A percentile compares a stretch with the other conserved stretches of the same genome.
These are phyloP conservation scores for Petrolisthes cinctipes DNA, from an alignment of 2,888 invertebrate genomes.

Conservation along the genomic window DNA sequence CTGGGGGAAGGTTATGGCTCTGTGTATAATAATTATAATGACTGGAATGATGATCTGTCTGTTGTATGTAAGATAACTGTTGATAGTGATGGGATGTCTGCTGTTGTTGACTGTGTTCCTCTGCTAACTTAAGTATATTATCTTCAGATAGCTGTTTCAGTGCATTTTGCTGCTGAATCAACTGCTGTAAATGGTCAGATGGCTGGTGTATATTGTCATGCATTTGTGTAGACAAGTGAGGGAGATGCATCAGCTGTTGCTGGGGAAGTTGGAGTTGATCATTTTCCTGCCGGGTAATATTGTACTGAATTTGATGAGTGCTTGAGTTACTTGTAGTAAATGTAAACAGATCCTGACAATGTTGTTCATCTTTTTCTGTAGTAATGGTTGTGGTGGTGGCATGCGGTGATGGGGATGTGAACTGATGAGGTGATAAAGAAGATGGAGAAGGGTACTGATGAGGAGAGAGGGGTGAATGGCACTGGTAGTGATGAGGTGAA, in stretches of 20 bases:
- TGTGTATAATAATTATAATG: not conserved
- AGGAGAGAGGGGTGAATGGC: not conserved
- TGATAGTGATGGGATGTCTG: not conserved
- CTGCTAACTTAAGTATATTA: slow-evolving; percentile 6
- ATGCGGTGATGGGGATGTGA: not conserved
- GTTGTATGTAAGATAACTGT: slow-evolving; percentile 11
- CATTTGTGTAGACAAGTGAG: not conserved
- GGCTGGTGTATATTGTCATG: slow-evolving; percentile 11
- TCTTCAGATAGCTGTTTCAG: slow-evolving; percentile 19
- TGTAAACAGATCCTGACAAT: slow-evolving; percentile 10
- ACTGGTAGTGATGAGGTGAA: slow-evolving; percentile 10
- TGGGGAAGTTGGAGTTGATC: slow-evolving; percentile 13
- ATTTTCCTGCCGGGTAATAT: not conserved
- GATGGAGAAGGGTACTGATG: slow-evolving; percentile 14
- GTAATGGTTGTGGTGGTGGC: not conserved
- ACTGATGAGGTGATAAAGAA: slow-evolving; percentile 23
- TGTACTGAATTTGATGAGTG: not conserved
- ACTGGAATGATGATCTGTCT: not conserved
- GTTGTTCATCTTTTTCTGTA: not conserved
- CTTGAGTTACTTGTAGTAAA: not conserved
- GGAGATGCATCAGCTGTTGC: slow-evolving; percentile 6
- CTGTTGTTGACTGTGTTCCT: slow-evolving; percentile 22
- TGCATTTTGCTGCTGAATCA: slow-evolving; percentile 15
- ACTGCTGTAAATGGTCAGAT: slow-evolving; percentile 9
- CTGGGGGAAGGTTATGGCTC: not conserved